Evolutionary conservation across 37 sponge, comb jelly and placozoan genomes (phyloP), one percentile per base, ranked within the genome.

Genomic region (Corticium candelabrum): DNA sequence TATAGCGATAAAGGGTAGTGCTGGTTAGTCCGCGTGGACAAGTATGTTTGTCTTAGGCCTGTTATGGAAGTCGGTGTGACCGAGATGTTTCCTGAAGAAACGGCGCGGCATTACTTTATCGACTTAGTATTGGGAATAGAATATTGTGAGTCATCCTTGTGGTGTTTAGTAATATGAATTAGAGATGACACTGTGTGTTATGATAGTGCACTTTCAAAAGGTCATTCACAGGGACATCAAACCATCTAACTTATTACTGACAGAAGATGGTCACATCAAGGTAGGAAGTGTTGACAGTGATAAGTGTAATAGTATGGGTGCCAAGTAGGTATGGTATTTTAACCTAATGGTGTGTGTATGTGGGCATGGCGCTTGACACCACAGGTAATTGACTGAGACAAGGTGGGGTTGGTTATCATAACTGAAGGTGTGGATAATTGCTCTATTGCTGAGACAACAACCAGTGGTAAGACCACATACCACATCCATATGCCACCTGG

Each of bases 61-160:
- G 74, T 80, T 3, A 80, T 80, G 81, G 81, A 80, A 37, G 74
- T 71, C 21, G 73, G 39, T 2, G 3, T 27, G 74, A 35, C 31
- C 73, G 81, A 69, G 21, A 68, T 37, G 2, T 35, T 90, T 37
- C 43, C 88, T 35, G 94, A 93, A 39, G 94, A 85, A 15, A 57
- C 77, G 62, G 82, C 82, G 2, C 43, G 90, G 31, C 40, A 83
- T 3, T 90, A 93, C 73, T 89, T 93, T 57, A 83, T 93, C 38
- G 88, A 93, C 27, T 35, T 93, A 40, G 78, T 93, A 0, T 78
- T 93, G 7, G 94, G 94, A 35, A 72, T 93, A 7, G 94, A 93
- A 72, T 93, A 90, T 67, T 77, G 94, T 93, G 37, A 89, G 94
- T 78, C 31, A 27, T 29, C 4, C 40, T 35, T 68, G 2, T 74